Percentiles rank a stretch among this genome's conserved stretches.
These are phyloP conservation scores for Acanthococcus lagerstroemiae DNA, from an alignment of 2,888 invertebrate species.

Conservation along the genomic window DNA sequence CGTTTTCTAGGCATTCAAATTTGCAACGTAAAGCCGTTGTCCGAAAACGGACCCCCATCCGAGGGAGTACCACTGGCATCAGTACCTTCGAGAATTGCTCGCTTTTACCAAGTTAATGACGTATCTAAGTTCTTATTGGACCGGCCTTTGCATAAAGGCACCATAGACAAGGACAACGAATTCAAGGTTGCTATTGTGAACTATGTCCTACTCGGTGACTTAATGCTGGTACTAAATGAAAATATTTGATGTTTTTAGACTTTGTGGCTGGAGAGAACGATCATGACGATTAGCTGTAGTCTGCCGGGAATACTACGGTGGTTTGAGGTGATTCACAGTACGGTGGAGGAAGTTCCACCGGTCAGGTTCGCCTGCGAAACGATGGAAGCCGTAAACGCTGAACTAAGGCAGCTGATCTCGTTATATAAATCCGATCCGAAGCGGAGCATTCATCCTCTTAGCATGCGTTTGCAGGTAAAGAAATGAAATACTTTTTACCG, in stretches of 20 bases:
- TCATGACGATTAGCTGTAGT: slow-evolving; percentile 66
- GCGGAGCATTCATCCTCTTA: slow-evolving; percentile 79
- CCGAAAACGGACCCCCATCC: slow-evolving; percentile 48
- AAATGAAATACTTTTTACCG: neutral
- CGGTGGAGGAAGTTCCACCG: slow-evolving; percentile 67
- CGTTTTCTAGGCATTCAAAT: slow-evolving; percentile 76
- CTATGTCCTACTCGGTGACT: neutral
- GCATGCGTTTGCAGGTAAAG: slow-evolving; percentile 59
- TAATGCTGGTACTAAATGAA: too few species aligned
- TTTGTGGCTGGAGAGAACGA: slow-evolving; percentile 88
- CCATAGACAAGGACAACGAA: slow-evolving; percentile 87
- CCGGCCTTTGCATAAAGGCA: slow-evolving; percentile 77
- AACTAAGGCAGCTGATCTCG: slow-evolving; percentile 66
- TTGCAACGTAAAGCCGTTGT: slow-evolving; percentile 83
- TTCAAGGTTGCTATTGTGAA: slow-evolving; percentile 61
- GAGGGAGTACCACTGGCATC: slow-evolving; percentile 43
- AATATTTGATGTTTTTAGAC: slow-evolving; percentile 47
- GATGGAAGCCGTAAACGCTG: slow-evolving; percentile 79
- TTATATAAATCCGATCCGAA: slow-evolving; percentile 71
- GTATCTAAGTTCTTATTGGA: slow-evolving; percentile 85
- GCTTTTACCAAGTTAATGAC: slow-evolving; percentile 78
- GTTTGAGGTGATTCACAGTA: slow-evolving; percentile 75
- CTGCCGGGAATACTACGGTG: slow-evolving; percentile 86
- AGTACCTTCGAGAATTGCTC: slow-evolving; percentile 74
- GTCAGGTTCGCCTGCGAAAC: slow-evolving; percentile 88